phyloP scores from a whole-genome alignment of 2,113 vertebrate genomes.

The Gopherus evgoodei region DNA sequence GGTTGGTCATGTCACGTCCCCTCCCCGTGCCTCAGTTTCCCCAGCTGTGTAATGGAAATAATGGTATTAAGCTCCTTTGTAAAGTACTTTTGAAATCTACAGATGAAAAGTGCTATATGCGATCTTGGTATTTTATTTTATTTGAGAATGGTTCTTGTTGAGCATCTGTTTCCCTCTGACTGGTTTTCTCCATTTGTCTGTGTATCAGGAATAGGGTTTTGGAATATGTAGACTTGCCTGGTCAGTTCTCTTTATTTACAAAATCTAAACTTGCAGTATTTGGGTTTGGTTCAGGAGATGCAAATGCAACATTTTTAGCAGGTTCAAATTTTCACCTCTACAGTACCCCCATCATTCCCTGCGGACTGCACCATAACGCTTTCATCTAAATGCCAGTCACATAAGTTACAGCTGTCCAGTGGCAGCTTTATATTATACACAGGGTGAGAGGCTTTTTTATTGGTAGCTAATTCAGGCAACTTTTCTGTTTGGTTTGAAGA shows the following conservation, averaged over 20 bases:
- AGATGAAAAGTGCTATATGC: neutral
- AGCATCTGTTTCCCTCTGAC: neutral
- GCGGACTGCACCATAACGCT: neutral
- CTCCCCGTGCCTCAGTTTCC: neutral
- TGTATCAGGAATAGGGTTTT: neutral
- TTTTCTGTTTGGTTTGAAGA: neutral
- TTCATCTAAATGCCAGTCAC: neutral
- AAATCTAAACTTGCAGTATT: neutral
- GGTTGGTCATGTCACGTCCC: neutral
- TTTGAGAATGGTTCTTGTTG: neutral
- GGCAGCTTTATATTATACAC: neutral
- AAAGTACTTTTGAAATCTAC: neutral
- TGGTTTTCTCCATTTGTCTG: neutral
- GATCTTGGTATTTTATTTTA: neutral
- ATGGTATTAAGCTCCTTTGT: neutral
- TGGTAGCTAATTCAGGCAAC: neutral
- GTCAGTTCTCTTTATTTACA: neutral
- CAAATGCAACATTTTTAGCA: constrained; percentile 15
- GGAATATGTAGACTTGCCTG: neutral
- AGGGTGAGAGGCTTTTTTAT: neutral
- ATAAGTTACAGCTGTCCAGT: neutral
- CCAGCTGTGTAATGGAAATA: neutral
- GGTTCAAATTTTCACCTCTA: neutral
- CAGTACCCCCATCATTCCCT: neutral
- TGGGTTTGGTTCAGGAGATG: neutral